phyloP scores from a whole-genome alignment of 1,140 invertebrate species.

The Bombus confusus region DNA sequence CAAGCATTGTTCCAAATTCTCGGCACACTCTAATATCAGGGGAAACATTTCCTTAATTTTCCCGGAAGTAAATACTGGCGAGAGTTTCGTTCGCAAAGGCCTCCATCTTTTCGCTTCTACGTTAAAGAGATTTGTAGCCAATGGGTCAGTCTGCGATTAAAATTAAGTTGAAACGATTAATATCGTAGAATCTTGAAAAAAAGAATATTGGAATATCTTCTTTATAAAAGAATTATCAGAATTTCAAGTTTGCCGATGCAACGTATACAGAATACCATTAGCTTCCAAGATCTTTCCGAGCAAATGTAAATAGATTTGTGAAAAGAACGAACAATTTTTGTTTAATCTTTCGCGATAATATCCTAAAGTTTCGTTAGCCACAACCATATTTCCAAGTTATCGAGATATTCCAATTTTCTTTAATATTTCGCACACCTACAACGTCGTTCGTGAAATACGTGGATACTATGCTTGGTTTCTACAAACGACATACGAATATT shows the following conservation, averaged over 20 bases:
- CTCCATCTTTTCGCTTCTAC: conserved; percentile 80
- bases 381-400: conserved; percentile 3
- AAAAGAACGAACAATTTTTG: too few relatives aligned
- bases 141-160: conserved; percentile 54
- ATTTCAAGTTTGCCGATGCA: too few relatives aligned
- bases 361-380: too few relatives aligned
- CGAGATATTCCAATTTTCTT: conserved; percentile 60
- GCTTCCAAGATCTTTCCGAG: too few relatives aligned
- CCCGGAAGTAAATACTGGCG: conserved; percentile 67
- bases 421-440: conserved; percentile 38
- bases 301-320: too few relatives aligned
- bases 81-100: conserved; percentile 80
- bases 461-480: too few relatives aligned
- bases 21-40: conserved; percentile 64
- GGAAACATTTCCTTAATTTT: conserved; percentile 75
- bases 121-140: conserved; percentile 72
- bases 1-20: conserved; percentile 75
- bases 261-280: too few relatives aligned
- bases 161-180: not conserved
- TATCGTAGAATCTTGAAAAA: not conserved
- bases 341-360: too few relatives aligned
- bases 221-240: too few relatives aligned
- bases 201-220: too few relatives aligned
- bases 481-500: too few relatives aligned
- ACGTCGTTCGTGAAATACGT: too few relatives aligned